A percentile compares a stretch with the other conserved stretches of the same genome.
Conservation (phyloP, 2,888 invertebrate species). For the Noctua janthe region DNA sequence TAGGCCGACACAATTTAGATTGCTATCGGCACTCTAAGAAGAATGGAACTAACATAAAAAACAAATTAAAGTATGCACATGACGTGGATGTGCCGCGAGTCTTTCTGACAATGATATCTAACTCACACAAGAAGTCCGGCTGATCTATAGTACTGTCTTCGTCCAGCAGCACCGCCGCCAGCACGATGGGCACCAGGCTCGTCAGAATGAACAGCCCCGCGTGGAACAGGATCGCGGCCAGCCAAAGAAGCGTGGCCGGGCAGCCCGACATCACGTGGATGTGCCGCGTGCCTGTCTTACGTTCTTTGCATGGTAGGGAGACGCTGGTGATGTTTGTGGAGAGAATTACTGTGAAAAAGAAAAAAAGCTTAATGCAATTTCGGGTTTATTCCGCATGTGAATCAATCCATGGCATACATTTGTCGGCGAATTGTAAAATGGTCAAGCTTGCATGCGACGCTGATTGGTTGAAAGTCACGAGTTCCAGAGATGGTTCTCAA, state of each 20-base stretch:
- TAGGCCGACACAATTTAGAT: too few relatives aligned
- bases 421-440: too few relatives aligned
- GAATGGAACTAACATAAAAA: neutral
- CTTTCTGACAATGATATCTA: neutral
- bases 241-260: constrained; percentile 91
- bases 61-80: neutral
- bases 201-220: constrained; percentile 73
- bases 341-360: constrained; percentile 74
- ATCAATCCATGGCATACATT: too few relatives aligned
- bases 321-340: constrained; percentile 89
- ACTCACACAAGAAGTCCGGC: constrained; percentile 73
- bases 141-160: constrained; percentile 72
- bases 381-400: neutral
- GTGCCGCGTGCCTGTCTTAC: constrained; percentile 91
- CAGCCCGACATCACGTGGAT: constrained; percentile 93
- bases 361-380: neutral
- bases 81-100: neutral
- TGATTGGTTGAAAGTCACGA: too few relatives aligned
- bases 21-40: too few relatives aligned
- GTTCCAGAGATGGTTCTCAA: too few relatives aligned
- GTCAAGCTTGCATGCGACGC: too few relatives aligned
- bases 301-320: constrained; percentile 92
- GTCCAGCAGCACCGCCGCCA: constrained; percentile 69
- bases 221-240: constrained; percentile 91
- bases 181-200: constrained; percentile 69